Conservation (phyloP, 2,797 vertebrate species). For the Onychomys leucogaster region DNA sequence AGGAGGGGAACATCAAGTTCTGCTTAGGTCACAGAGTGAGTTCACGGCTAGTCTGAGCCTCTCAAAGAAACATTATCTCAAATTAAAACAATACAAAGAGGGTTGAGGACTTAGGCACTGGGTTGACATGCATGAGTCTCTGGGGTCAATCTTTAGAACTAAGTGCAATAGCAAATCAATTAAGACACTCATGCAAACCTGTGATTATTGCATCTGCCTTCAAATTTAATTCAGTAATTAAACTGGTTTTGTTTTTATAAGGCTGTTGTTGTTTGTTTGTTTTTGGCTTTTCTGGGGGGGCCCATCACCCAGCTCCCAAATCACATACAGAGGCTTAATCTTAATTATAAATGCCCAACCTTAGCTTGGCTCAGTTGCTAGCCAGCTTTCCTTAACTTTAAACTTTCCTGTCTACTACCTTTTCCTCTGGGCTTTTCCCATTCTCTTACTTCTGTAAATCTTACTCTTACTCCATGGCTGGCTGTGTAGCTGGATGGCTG, state of each 20-base stretch:
- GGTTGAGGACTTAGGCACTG: neutral
- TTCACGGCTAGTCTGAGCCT: neutral
- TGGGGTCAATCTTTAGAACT: neutral
- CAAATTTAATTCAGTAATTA: slow-evolving; percentile 17
- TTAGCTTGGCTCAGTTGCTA: no score
- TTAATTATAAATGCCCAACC: no score
- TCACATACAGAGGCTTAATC: no score
- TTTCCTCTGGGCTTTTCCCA: no score
- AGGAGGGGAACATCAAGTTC: neutral
- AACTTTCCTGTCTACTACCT: no score
- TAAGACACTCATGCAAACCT: neutral
- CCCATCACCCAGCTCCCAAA: no score
- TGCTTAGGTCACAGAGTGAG: neutral
- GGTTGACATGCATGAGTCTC: neutral
- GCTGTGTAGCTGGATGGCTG: no score
- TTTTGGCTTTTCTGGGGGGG: no score
- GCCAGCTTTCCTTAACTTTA: no score
- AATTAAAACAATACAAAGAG: neutral
- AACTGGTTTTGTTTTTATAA: neutral
- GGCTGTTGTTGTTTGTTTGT: no score
- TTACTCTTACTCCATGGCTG: no score
- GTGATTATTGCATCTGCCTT: neutral
- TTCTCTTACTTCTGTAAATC: no score
- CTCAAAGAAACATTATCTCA: neutral
- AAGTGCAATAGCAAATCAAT: neutral